These are phyloP conservation scores for Argyra leucocephala DNA, from an alignment of 2,888 invertebrate genomes.

Conservation along the genomic window DNA sequence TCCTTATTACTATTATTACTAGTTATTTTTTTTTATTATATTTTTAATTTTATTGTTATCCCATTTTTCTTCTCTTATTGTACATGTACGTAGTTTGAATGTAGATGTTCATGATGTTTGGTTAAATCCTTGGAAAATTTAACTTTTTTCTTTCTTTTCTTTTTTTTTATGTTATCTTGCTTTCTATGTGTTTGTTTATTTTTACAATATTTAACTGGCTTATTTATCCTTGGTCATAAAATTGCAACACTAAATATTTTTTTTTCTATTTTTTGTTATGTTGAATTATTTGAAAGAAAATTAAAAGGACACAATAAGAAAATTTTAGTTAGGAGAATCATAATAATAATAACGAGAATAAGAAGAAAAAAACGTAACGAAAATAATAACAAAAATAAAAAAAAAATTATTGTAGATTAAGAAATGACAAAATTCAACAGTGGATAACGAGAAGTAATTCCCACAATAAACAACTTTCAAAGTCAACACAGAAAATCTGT, in stretches of 20 bases:
- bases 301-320: not conserved
- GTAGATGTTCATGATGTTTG: not conserved
- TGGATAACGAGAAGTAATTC: conserved; percentile 3
- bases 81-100: no score
- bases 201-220: not conserved
- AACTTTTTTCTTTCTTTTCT: not conserved
- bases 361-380: not conserved
- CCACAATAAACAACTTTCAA: conserved; percentile 6
- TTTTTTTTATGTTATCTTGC: not conserved
- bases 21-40: no score
- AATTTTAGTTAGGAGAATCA: not conserved
- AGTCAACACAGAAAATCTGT: not conserved
- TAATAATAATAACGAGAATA: not conserved
- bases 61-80: not conserved
- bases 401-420: not conserved
- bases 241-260: conserved; percentile 2
- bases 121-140: not conserved
- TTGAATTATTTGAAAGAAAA: conserved; percentile 6
- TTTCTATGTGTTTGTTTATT: not conserved
- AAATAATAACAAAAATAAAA: not conserved
- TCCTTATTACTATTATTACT: no score
- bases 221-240: conserved; percentile 1
- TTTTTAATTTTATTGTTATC: not conserved
- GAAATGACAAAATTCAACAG: conserved; percentile 3
- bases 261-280: no score